Evolutionary conservation across 2,888 invertebrate species (phyloP), one percentile per base, ranked within the genome.

Genomic region (Tanytarsus gracilentus): DNA sequence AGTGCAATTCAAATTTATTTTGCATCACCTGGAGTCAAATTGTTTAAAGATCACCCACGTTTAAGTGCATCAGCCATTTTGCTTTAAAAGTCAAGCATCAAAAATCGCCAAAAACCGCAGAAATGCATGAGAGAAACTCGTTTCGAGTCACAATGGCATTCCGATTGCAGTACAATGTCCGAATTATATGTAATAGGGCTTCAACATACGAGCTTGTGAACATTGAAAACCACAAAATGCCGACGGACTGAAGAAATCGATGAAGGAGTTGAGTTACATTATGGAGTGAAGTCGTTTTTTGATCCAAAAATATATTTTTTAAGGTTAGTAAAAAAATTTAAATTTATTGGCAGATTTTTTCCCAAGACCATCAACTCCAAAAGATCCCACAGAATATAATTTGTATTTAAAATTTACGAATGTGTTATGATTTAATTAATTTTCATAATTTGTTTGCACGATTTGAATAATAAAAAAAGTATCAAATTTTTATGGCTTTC

Each of bases 191-290:
- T 36, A 9, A n/a, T 36, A 36, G 14, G 36, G 36, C 16, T 36
- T 36, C 36, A 36, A 36, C 36, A 36, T 36, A 36, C n/a, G 16
- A 14, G 9, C 36, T 14, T 36, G 16, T 36, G 36, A n/a, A 33
- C 33, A n/a, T 33, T 5, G 29, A 26, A 18, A 51, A 51, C 29
- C 27, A 27, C 51, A 51, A 51, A 51, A 51, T 51, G 51, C 51
- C 51, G 51, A 51, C 51, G 51, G 26, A 40, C 33, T 33, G 30
- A 30, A 30, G n/a, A 33, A 3, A 9, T n/a, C 4, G 14, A 11
- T n/a, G 2, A 33, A 33, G 14, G 11, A n/a, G 11, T 33, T 33
- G 11, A 33, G 6, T 33, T 33, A 33, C 33, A 33, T n/a, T n/a
- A n/a, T n/a, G n/a, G n/a, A n/a, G n/a, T n/a, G 3, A 33, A 33